Evolutionary conservation across 2,888 invertebrate species (phyloP), one percentile per base, ranked within the genome.

Genomic region (Idaea biselata): DNA sequence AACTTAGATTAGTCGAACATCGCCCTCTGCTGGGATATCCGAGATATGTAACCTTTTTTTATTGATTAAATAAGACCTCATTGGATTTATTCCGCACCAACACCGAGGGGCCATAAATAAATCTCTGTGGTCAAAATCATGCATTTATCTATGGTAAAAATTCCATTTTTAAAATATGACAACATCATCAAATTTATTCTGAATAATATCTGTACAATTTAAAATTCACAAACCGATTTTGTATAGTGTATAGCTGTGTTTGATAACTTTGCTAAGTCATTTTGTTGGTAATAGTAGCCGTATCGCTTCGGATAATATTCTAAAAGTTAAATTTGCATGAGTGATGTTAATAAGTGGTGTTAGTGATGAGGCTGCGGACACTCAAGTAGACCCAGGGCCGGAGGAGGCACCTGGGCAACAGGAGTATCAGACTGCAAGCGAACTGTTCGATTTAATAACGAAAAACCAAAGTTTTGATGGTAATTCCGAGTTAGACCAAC

Each of bases 271-370:
- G 74, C 75, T 73, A 69, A 76, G 69, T 72, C 71, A 61, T 66
- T 76, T 74, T 74, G 66, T 66, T 74, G 73, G 68, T 67, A 71
- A 68, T 64, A 72, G 75, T 76, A 61, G 66, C 66, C 64, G 63
- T 71, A 14, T 44, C 14, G 14, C 44, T 7, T 44, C 11, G 11
- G 7, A 11, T 3, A 44, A 44, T 44, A 44, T 44, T 75, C 73
- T 70, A 62, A 62, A 66, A 63, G 70, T 72, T 67, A 83, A 86
- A 86, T 84, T 78, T 77, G 77, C 79, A 86, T 81, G 73, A 73
- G 73, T 67, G 59, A 91, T 91, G 91, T 79, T 88, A 69, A 88
- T 90, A 68, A 84, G 82, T 73, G 79, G 78, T 60, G 73, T 86
- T 63, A 65, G 78, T 16, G 85, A 86, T 6, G 84, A 79, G 55